phyloP scores from a whole-genome alignment of 2,113 vertebrate species.

The Lipotes vexillifer region DNA sequence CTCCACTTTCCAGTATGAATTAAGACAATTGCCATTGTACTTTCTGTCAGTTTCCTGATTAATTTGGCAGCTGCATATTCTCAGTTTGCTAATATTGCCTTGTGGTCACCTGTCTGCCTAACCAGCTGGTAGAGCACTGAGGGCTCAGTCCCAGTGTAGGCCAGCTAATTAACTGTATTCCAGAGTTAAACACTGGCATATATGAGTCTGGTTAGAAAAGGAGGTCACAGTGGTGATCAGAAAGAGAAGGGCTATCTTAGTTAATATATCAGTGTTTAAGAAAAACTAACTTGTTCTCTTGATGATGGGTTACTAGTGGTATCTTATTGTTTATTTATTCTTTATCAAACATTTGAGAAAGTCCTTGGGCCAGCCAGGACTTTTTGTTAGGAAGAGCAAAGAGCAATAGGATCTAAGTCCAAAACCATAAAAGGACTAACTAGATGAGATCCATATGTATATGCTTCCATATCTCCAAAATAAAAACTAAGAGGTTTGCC shows the following conservation, averaged over 20 bases:
- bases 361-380: background rate
- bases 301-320: background rate
- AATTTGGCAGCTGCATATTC: background rate
- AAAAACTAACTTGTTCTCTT: background rate
- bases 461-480: background rate
- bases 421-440: background rate
- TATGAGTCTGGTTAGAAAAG: background rate
- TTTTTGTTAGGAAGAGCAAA: conserved; percentile 1
- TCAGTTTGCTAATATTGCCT: background rate
- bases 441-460: background rate
- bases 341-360: background rate
- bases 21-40: background rate
- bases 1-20: background rate
- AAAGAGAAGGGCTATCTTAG: background rate
- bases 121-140: background rate
- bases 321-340: background rate
- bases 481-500: background rate
- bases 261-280: background rate
- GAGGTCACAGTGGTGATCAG: background rate
- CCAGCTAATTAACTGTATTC: background rate
- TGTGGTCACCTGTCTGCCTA: background rate
- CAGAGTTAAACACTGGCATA: background rate
- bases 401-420: background rate
- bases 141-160: background rate
- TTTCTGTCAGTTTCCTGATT: background rate